Evolutionary conservation across 2,888 invertebrate species (phyloP), one percentile per base, ranked within the genome.

Genomic region (Scaptomyza parva): DNA sequence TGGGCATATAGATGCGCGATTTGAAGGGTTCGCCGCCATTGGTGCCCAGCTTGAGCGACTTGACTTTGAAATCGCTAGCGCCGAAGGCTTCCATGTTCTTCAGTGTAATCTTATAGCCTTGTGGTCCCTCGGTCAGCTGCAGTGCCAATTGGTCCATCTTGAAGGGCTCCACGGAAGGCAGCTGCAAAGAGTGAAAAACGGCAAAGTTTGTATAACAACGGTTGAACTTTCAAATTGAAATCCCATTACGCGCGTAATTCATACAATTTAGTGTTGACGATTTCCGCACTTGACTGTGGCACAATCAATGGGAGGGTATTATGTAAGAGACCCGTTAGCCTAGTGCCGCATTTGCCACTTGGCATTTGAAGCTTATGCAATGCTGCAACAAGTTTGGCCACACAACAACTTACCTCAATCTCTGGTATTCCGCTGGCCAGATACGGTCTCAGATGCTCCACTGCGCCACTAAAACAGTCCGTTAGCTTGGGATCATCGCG

Each of bases 131-230:
- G 65, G 91, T 94, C 71, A 91, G 91, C 84, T 92, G 93, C 80
- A 95, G 90, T 12, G 94, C 92, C 24, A 95, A 85, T 73, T 94
- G 93, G 66, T 94, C 94, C 92, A 95, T 92, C 59, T 92, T 90
- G 80, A 95, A 93, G 3, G 95, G 95, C 87, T 95, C 95, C 52
- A 95, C 92, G 1, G 94, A 92, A 2, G 95, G 95, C 74, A 95
- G 85, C 91, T 92, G 69, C 2, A 81, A 80, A 45, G 7, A 35
- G 35, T 28, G 8, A 28, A 2, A 28, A 8, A 28, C 8, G 9
- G 9, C 9, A 8, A 28, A 28, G 2, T 24, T 24, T 14, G 39
- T 44, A 18, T 24, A 30, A 9, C 28, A 45, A 37, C 41, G 43
- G 43, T 26, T 26, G 41, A 51, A 52, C 51, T 43, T 37, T 40